phyloP scores from a whole-genome alignment of 2,797 vertebrate species.

The Halcyon smyrnensis region DNA sequence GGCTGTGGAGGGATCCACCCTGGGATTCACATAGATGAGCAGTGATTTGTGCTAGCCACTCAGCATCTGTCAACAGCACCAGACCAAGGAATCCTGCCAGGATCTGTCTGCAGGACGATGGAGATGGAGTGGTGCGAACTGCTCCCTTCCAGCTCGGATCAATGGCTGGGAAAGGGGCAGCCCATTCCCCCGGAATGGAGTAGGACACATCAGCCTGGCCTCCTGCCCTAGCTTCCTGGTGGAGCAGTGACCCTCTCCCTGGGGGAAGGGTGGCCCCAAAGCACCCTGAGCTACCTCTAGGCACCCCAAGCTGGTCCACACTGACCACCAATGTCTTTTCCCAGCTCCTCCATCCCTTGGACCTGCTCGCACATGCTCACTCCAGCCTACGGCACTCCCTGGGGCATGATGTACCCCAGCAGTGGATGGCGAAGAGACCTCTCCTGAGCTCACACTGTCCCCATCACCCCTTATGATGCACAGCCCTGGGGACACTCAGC shows the following conservation, averaged over 20 bases:
- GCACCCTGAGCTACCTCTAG: background rate
- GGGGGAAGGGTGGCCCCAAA: background rate
- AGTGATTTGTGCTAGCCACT: background rate
- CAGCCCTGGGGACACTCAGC: fast-evolving
- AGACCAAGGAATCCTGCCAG: background rate
- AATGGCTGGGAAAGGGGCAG: background rate
- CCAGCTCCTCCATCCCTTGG: background rate
- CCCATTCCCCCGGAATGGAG: background rate
- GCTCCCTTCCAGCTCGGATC: background rate
- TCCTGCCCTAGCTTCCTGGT: background rate
- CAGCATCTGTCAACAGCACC: background rate
- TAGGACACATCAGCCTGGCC: background rate
- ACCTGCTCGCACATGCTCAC: fast-evolving
- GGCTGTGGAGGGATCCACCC: background rate
- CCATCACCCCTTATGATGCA: background rate
- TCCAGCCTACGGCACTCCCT: background rate
- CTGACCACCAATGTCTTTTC: background rate
- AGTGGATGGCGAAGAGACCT: background rate
- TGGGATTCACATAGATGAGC: background rate
- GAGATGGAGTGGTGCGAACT: background rate
- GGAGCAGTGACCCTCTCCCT: background rate
- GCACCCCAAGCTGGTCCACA: background rate
- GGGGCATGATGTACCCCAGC: background rate
- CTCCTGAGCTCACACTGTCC: background rate
- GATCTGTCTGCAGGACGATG: background rate